Conservation (phyloP, 2,113 vertebrate species). For the Numenius arquata region DNA sequence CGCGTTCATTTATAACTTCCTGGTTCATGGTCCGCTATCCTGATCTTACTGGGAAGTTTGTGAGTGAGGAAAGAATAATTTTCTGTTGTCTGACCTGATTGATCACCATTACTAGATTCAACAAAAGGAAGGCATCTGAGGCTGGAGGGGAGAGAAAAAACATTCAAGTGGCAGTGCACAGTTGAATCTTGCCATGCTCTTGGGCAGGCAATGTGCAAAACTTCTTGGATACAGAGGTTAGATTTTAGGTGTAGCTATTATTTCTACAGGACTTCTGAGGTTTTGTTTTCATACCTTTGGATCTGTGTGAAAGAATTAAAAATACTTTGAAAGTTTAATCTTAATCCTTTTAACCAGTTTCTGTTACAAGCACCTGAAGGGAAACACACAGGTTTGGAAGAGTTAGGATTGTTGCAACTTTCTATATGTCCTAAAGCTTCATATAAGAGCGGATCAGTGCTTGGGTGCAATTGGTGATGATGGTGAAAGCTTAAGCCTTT, state of each 20-base stretch:
- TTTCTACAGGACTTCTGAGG: neutral
- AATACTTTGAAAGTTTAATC: neutral
- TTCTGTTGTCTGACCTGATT: neutral
- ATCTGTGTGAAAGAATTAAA: neutral
- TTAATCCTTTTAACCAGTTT: neutral
- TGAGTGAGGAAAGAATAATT: neutral
- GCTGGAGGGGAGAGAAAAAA: neutral
- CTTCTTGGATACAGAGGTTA: neutral
- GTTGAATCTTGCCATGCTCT: neutral
- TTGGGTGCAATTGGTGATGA: neutral
- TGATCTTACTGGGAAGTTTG: neutral
- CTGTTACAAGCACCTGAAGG: neutral
- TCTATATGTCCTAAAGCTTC: neutral
- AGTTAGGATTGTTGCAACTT: neutral
- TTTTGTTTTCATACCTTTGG: neutral
- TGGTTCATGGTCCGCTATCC: neutral
- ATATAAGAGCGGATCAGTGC: neutral
- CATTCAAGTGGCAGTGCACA: neutral
- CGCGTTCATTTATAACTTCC: accelerated
- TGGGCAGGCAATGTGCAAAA: neutral
- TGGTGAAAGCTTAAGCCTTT: neutral
- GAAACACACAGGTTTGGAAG: neutral
- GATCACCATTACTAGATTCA: neutral
- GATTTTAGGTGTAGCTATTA: neutral
- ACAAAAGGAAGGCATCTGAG: neutral